Evolutionary conservation across 2,797 vertebrate genomes (phyloP).

Genomic region (Sylvilagus floridanus): DNA sequence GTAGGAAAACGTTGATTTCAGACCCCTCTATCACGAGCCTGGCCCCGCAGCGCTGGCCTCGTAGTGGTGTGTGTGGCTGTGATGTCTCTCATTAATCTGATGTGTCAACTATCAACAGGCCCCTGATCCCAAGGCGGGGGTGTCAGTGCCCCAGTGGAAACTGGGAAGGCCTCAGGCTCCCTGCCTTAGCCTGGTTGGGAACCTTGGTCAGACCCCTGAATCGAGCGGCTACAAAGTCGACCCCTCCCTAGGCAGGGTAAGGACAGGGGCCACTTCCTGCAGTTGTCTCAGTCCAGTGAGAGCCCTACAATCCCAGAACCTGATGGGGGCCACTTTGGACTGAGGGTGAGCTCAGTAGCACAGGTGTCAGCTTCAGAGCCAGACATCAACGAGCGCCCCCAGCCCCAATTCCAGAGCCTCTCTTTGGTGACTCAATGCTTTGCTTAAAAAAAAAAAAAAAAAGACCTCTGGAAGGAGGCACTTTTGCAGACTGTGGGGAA

Average conservation of each 20-base stretch:
- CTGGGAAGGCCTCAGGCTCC: not conserved
- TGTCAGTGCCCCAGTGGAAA: not conserved
- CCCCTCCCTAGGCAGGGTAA: not conserved
- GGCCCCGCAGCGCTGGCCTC: not conserved
- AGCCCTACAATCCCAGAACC: constrained; percentile 5
- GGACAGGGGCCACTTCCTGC: not conserved
- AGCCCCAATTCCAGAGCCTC: not conserved
- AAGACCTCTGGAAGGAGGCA: not conserved
- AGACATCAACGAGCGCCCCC: not conserved
- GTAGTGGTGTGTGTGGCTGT: not conserved
- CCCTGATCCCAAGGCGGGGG: not conserved
- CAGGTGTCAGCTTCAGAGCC: not conserved
- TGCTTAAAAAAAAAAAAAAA: constrained; percentile 62
- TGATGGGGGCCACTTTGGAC: not conserved
- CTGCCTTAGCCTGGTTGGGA: not conserved
- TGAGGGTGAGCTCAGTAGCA: not conserved
- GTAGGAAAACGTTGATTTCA: not conserved
- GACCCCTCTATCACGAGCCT: not conserved
- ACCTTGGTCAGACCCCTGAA: not conserved
- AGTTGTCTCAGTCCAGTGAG: constrained; percentile 24
- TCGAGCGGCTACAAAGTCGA: not conserved
- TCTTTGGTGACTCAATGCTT: not conserved
- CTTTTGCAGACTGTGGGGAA: not conserved
- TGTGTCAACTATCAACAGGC: not conserved
- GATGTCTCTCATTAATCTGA: constrained; percentile 46